phyloP scores from a whole-genome alignment of 35 echinoderm and acorn worm species.

The Antedon bifida region DNA sequence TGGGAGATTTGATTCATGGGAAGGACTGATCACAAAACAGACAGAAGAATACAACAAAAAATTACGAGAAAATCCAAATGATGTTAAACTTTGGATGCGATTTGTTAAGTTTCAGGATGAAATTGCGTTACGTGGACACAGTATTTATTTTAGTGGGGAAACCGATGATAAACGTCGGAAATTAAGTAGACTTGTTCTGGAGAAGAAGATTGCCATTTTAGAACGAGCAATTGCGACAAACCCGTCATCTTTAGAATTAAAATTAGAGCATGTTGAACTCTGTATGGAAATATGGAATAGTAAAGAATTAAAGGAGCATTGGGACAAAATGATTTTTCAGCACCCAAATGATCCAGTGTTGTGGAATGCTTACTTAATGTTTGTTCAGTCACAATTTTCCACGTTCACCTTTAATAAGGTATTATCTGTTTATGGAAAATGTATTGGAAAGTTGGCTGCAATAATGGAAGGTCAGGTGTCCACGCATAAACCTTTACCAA shows the following conservation, averaged over 20 bases:
- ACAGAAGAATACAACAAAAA: constrained; percentile 44
- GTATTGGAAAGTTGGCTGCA: constrained; percentile 26
- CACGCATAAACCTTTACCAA: not conserved
- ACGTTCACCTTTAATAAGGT: constrained; percentile 52
- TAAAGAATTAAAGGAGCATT: constrained; percentile 33
- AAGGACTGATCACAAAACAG: constrained; percentile 4
- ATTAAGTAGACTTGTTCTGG: constrained; percentile 25
- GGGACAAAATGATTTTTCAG: constrained; percentile 46
- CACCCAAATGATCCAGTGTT: constrained; percentile 39
- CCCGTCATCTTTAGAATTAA: constrained; percentile 37
- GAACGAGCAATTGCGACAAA: constrained; percentile 67
- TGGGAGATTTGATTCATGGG: not conserved
- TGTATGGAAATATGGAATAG: constrained; percentile 49
- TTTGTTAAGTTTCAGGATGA: constrained; percentile 84
- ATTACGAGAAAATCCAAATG: constrained; percentile 53
- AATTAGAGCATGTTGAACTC: constrained; percentile 68
- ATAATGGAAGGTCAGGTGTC: not conserved
- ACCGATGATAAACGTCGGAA: constrained; percentile 5
- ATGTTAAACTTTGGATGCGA: constrained; percentile 56
- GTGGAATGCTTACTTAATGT: constrained; percentile 71
- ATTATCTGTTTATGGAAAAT: constrained; percentile 40
- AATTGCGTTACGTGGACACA: constrained; percentile 4
- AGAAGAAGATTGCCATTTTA: constrained; percentile 80
- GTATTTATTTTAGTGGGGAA: not conserved
- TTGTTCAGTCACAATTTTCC: constrained; percentile 50